Percentiles rank a stretch among this genome's conserved stretches.
Conservation (phyloP, 2,113 vertebrate species). For the Mastomys natalensis region DNA sequence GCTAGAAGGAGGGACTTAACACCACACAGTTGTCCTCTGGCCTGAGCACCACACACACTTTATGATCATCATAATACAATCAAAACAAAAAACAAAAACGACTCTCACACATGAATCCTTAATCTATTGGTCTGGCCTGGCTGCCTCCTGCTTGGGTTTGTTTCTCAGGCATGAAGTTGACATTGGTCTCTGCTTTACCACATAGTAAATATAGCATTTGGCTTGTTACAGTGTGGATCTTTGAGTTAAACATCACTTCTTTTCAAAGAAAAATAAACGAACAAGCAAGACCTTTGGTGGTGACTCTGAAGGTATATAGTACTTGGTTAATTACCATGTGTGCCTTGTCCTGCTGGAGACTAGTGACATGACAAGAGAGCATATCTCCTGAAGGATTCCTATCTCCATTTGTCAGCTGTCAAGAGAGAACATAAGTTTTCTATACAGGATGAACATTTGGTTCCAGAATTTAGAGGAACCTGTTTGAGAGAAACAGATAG, state of each 20-base stretch:
- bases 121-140: background rate
- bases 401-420: constrained; percentile 57
- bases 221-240: constrained; percentile 57
- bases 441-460: constrained; percentile 32
- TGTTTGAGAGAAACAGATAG: constrained; percentile 1
- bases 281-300: constrained; percentile 69
- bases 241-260: constrained; percentile 67
- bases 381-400: constrained; percentile 55
- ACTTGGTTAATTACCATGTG: constrained; percentile 65
- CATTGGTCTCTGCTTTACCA: constrained; percentile 39
- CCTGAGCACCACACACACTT: background rate
- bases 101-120: background rate
- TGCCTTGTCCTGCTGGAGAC: constrained; percentile 49
- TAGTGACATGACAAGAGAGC: background rate
- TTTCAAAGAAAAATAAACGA: constrained; percentile 64
- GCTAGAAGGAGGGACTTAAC: background rate
- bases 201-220: constrained; percentile 7
- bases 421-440: constrained; percentile 38
- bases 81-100: background rate
- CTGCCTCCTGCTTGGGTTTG: constrained; percentile 32
- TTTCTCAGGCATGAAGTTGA: constrained; percentile 59
- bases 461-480: constrained; percentile 48
- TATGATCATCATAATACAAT: background rate
- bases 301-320: constrained; percentile 59
- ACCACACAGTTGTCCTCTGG: background rate